Base-by-base conservation (phyloP, 2,888 invertebrate species). In the Xestia c-nigrum region DNA sequence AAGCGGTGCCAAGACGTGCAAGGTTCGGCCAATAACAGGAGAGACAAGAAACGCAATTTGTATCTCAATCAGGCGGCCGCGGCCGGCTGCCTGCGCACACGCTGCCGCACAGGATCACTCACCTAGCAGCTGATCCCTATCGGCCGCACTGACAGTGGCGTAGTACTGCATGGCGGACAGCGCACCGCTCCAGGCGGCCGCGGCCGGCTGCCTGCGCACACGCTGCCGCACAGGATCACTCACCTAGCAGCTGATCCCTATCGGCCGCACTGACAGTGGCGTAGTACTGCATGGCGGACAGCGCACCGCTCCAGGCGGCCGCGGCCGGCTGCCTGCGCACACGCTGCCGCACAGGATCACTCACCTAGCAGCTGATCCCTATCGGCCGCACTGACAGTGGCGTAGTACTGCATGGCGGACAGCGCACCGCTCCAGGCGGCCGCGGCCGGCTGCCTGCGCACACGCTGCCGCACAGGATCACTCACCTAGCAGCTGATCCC, bases 51-150 rank as follows among this genome's bases (percentile, higher is more conserved):
- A n/a, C 52, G 3, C 9, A n/a, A n/a, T 5, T 10, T 55, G 55
- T 10, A 55, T 55, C 55, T n/a, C n/a, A 55, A 55, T 21, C 55
- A 55, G n/a, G 55, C 55, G 55, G 24, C 99, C 74, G 90, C 87
- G 72, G 91, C 55, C 90, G 50, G 50, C 24, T 98, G 98, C 63
- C 99, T 98, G 0, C 99, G 99, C 50, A 98, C 97, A 76, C 98
- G 97, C 91, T 99, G 99, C 99, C 10, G 61, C 38, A 61, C 38
- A 50, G 50, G 50, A 50, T 50, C 61, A 38, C 59, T 59, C 10
- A 59, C 59, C 59, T 24, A 59, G 59, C 24, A 59, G 59, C 24
- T 59, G 59, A 14, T 59, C 59, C 31, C 59, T 59, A 16, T 59
- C 59, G 24, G 59, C 59, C 14, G 59, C 59, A 19, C 55, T 55